Percentiles rank a stretch among this genome's conserved stretches.
These are phyloP conservation scores for Uloborus diversus DNA, from an alignment of 1,140 invertebrate species.

Conservation along the genomic window DNA sequence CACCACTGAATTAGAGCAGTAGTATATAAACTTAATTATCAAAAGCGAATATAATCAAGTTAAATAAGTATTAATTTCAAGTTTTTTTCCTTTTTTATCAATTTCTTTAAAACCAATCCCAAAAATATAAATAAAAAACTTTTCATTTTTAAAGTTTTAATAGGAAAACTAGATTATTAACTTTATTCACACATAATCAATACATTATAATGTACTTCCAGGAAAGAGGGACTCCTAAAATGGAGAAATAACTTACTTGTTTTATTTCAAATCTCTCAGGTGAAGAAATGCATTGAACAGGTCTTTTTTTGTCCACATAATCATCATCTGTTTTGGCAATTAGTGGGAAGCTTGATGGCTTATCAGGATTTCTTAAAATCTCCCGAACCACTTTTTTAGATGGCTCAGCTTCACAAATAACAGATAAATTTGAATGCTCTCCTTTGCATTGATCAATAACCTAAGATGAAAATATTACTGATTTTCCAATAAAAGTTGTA, in stretches of 20 bases:
- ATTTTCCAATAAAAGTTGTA: too few relatives aligned
- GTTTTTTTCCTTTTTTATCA: too few relatives aligned
- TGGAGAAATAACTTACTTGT: constrained; percentile 64
- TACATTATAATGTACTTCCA: not conserved
- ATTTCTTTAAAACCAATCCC: too few relatives aligned
- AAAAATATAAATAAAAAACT: too few relatives aligned
- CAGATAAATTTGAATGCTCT: constrained; percentile 90
- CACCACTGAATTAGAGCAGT: too few relatives aligned
- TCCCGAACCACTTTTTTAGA: constrained; percentile 67
- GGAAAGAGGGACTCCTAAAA: not conserved
- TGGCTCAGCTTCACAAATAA: constrained; percentile 60
- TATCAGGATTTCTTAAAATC: constrained; percentile 85
- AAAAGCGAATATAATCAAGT: too few relatives aligned
- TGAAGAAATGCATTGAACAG: constrained; percentile 90
- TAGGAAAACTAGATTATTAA: not conserved
- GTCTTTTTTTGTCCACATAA: constrained; percentile 80
- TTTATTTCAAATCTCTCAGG: constrained; percentile 84
- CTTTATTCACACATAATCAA: not conserved
- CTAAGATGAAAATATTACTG: too few relatives aligned
- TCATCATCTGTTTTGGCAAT: constrained; percentile 66
- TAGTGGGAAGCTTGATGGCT: constrained; percentile 70
- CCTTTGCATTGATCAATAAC: constrained; percentile 97
- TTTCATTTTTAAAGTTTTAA: too few relatives aligned
- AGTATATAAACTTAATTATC: too few relatives aligned
- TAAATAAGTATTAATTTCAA: too few relatives aligned